Percentiles rank a stretch among this genome's conserved stretches.
Conservation (phyloP, 2,113 vertebrate species). For the Phaethornis superciliosus region DNA sequence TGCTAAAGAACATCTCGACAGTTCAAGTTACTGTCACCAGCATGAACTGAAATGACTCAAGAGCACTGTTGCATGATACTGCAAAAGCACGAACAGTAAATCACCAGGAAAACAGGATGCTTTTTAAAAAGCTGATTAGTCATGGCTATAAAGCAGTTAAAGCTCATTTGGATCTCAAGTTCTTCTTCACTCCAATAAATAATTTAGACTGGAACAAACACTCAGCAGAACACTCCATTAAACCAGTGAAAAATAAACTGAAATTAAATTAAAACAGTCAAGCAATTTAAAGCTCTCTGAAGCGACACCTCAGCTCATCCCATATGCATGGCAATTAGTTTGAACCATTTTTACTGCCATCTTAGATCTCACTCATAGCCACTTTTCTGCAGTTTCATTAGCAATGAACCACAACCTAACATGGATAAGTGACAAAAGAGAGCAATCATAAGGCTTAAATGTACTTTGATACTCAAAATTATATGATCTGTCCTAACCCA, state of each 20-base stretch:
- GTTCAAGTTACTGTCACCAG: conserved; percentile 67
- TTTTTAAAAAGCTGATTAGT: conserved; percentile 57
- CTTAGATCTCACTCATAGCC: neutral
- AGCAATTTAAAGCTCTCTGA: neutral
- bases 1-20: conserved; percentile 54
- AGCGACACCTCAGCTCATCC: conserved; percentile 21
- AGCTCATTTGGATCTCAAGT: conserved; percentile 24
- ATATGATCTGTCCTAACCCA: neutral
- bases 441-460: neutral
- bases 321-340: neutral
- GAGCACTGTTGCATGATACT: conserved; percentile 59
- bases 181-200: conserved; percentile 38
- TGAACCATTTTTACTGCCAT: neutral
- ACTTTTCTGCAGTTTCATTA: neutral
- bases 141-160: conserved; percentile 58
- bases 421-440: neutral
- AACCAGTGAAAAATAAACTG: neutral
- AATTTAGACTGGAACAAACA: conserved; percentile 34
- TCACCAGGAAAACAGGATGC: conserved; percentile 58
- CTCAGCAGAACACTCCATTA: neutral
- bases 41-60: conserved; percentile 63
- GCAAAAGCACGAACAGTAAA: conserved; percentile 47
- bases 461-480: neutral
- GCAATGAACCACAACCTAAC: neutral
- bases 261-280: neutral